Evolutionary conservation across 64 coral and sea anemone genomes (phyloP).

Genomic region (Stichodactyla helianthus): DNA sequence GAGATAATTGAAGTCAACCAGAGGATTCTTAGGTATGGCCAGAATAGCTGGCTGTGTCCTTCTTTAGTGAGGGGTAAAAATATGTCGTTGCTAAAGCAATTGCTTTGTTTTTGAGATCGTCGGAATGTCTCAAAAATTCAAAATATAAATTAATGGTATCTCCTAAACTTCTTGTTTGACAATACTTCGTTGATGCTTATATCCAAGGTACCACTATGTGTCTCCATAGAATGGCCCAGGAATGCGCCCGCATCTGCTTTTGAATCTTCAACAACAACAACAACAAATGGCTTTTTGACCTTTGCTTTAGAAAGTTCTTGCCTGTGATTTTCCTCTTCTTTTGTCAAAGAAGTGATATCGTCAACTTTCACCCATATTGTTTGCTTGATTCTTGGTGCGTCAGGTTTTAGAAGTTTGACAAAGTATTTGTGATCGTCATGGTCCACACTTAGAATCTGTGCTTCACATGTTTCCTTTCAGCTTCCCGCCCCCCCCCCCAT

Average conservation of each 20-base stretch:
- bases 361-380: constrained; percentile 41
- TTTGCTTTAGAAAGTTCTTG: not conserved
- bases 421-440: not conserved
- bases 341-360: constrained; percentile 18
- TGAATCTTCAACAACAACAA: not conserved
- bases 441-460: not conserved
- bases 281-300: not conserved
- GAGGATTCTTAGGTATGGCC: not conserved
- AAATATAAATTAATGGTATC: not conserved
- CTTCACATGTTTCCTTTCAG: constrained; percentile 1
- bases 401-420: not conserved
- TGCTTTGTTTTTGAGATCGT: not conserved
- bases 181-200: not conserved
- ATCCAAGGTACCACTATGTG: not conserved
- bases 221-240: not conserved
- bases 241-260: not conserved
- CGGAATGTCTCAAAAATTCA: not conserved
- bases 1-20: not conserved
- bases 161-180: not conserved
- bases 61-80: not conserved
- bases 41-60: not conserved
- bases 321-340: not conserved
- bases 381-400: not conserved
- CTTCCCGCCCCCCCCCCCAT: not conserved
- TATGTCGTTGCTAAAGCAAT: not conserved